Percentiles rank a stretch among this genome's conserved stretches.
phyloP scores from a whole-genome alignment of 2,888 invertebrate genomes.

The Watsonalla cultraria region DNA sequence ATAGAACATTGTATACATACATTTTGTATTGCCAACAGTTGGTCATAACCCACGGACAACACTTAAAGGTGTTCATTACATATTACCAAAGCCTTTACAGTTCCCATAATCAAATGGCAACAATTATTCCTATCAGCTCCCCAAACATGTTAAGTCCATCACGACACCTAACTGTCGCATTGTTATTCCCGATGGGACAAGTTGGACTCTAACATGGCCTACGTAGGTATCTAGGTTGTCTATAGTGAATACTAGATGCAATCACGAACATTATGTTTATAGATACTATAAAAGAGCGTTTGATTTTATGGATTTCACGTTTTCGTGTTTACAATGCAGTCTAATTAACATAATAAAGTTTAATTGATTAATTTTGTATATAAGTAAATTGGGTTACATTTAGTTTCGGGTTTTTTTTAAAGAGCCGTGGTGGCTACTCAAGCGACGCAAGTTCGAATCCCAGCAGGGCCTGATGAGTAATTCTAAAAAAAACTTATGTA shows the following conservation, averaged over 20 bases:
- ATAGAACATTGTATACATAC: no score
- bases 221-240: constrained; percentile 30
- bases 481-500: no score
- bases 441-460: no score
- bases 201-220: constrained; percentile 38
- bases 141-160: constrained; percentile 23
- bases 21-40: no score
- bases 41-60: not conserved
- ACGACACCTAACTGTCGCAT: constrained; percentile 31
- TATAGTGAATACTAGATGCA: constrained; percentile 12
- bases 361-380: no score
- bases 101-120: not conserved
- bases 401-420: no score
- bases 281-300: not conserved
- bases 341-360: no score
- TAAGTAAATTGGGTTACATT: no score
- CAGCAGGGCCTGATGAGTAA: no score
- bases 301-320: no score
- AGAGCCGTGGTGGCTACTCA: no score
- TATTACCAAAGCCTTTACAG: not conserved
- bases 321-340: no score
- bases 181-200: constrained; percentile 25
- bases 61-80: not conserved
- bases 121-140: constrained; percentile 10
- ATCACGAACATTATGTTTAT: constrained; percentile 4